Evolutionary conservation across 2,113 vertebrate species (phyloP).

Genomic region (Columba livia): DNA sequence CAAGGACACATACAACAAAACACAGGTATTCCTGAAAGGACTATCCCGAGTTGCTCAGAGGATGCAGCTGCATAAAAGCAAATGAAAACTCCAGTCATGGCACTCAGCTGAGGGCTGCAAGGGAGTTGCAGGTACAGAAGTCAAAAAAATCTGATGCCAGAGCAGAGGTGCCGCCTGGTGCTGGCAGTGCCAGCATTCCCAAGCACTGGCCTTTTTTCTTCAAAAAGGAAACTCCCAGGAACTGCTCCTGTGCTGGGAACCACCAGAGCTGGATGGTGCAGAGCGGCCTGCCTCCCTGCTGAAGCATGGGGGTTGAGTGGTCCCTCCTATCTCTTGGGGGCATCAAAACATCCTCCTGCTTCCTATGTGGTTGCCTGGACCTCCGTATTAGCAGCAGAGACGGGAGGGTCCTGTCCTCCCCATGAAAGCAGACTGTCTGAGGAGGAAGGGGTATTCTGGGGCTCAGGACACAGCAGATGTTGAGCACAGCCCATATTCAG

Average conservation of each 20-base stretch:
- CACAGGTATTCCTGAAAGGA: neutral
- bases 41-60: rapidly evolving
- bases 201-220: neutral
- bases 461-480: neutral
- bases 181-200: neutral
- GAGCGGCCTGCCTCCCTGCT: neutral
- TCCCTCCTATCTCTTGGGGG: neutral
- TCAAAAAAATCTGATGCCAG: neutral
- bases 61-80: neutral
- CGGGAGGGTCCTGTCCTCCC: neutral
- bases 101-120: neutral
- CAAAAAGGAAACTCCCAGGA: neutral
- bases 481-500: neutral
- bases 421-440: rapidly evolving
- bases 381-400: rapidly evolving
- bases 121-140: neutral
- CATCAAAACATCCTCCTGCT: neutral
- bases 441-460: neutral
- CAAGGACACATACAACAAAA: neutral
- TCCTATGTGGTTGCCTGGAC: neutral
- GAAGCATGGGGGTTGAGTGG: rapidly evolving
- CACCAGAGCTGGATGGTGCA: neutral
- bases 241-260: neutral
- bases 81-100: neutral
- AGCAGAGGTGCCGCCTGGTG: neutral